Conservation (phyloP, 2,113 vertebrate species). For the Passerina amoena region DNA sequence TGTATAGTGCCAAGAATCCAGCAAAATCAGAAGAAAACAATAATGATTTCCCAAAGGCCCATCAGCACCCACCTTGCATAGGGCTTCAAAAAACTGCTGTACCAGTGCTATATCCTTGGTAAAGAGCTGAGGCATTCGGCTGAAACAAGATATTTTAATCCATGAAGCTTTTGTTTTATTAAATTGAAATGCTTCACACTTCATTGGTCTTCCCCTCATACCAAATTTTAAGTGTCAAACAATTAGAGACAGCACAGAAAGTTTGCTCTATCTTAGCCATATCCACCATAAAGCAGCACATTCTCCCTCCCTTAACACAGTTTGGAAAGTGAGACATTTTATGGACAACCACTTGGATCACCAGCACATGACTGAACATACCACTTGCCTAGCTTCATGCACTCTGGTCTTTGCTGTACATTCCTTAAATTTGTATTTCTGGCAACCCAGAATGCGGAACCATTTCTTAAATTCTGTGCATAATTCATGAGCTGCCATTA, state of each 20-base stretch:
- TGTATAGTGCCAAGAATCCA: neutral
- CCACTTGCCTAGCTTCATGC: neutral
- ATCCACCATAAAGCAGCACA: neutral
- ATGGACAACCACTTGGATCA: neutral
- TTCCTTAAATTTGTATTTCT: neutral
- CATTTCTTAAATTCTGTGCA: neutral
- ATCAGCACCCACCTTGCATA: conserved; percentile 87
- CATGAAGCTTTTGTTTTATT: neutral
- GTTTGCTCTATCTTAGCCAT: neutral
- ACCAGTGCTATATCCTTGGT: conserved; percentile 97
- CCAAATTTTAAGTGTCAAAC: neutral
- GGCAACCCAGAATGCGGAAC: neutral
- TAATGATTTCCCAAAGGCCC: neutral
- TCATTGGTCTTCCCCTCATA: neutral
- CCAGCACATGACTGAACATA: neutral
- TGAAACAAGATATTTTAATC: conserved; percentile 67
- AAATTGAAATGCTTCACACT: neutral
- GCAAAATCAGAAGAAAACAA: neutral
- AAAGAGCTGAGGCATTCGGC: conserved; percentile 97
- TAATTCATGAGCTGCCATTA: neutral
- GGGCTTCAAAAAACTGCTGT: conserved; percentile 98
- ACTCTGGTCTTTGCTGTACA: neutral
- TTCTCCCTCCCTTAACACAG: neutral
- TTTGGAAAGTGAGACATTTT: neutral
- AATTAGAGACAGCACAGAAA: neutral